Evolutionary conservation across 1,140 invertebrate species (phyloP).

Genomic region (Caenorhabditis brenneri): DNA sequence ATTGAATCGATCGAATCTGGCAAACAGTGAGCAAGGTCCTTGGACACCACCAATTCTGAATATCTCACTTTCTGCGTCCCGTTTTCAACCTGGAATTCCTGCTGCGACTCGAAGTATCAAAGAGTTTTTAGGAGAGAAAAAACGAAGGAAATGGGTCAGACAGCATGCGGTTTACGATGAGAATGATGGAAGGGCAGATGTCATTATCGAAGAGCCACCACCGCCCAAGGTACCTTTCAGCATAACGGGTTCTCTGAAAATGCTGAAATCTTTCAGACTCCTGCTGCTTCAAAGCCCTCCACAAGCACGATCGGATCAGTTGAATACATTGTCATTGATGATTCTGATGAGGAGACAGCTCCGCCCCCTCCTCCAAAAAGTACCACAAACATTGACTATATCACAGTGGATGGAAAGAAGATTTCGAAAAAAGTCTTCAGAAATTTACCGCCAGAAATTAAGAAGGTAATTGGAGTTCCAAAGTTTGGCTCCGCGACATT

Average conservation of each 20-base stretch:
- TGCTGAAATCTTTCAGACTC: too few relatives aligned
- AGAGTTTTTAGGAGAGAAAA: background rate
- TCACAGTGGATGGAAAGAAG: background rate
- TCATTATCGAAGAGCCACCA: background rate
- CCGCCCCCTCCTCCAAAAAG: background rate
- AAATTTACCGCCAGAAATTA: background rate
- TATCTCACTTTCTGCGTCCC: slow-evolving; percentile 47
- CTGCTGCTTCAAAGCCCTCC: background rate
- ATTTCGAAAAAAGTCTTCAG: background rate
- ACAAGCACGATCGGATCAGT: background rate
- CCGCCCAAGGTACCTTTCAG: background rate
- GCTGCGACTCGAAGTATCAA: background rate
- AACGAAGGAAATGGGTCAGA: background rate
- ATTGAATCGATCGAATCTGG: slow-evolving; percentile 9
- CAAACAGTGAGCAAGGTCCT: background rate
- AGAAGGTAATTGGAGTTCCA: background rate
- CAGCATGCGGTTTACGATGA: background rate
- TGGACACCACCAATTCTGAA: slow-evolving; percentile 54
- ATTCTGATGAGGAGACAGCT: background rate
- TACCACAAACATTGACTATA: background rate
- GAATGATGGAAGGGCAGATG: slow-evolving; percentile 11
- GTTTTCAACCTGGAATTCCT: slow-evolving; percentile 49
- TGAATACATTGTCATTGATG: background rate
- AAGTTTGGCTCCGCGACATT: too few relatives aligned
- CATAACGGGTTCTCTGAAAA: background rate